Percentiles rank a stretch among this genome's conserved stretches.
These are phyloP conservation scores for Emmelina monodactyla DNA, from an alignment of 2,888 invertebrate species.

Conservation along the genomic window DNA sequence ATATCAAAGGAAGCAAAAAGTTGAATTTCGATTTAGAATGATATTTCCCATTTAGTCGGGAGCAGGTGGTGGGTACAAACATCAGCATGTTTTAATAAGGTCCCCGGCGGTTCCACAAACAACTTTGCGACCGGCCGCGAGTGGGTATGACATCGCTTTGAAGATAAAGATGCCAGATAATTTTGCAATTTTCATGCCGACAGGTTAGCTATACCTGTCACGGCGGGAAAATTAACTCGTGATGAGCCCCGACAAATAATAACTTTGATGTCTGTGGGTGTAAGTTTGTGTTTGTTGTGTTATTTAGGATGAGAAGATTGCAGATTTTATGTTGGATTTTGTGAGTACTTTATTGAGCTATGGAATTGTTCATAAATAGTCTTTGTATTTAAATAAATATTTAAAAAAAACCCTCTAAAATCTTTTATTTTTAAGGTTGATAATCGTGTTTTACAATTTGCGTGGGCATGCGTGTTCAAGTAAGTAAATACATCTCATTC, in stretches of 20 bases:
- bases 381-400: too few species aligned
- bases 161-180: constrained; percentile 63
- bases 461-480: too few species aligned
- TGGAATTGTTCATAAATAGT: too few species aligned
- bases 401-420: too few species aligned
- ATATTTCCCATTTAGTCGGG: constrained; percentile 28
- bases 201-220: constrained; percentile 43
- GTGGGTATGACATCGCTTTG: constrained; percentile 63
- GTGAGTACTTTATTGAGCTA: too few species aligned
- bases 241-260: constrained; percentile 29
- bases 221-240: constrained; percentile 53
- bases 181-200: constrained; percentile 58
- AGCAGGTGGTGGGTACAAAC: constrained; percentile 40
- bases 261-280: constrained; percentile 26
- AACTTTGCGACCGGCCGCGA: constrained; percentile 55
- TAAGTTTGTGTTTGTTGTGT: neutral
- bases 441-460: too few species aligned
- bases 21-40: constrained; percentile 33
- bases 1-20: too few species aligned
- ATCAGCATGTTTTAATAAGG: constrained; percentile 45
- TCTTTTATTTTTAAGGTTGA: too few species aligned
- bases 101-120: constrained; percentile 46
- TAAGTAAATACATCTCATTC: too few species aligned
- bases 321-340: too few species aligned
- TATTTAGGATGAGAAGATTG: too few species aligned